phyloP scores from a whole-genome alignment of 2,113 vertebrate species.

The Neolamprologus brichardi region DNA sequence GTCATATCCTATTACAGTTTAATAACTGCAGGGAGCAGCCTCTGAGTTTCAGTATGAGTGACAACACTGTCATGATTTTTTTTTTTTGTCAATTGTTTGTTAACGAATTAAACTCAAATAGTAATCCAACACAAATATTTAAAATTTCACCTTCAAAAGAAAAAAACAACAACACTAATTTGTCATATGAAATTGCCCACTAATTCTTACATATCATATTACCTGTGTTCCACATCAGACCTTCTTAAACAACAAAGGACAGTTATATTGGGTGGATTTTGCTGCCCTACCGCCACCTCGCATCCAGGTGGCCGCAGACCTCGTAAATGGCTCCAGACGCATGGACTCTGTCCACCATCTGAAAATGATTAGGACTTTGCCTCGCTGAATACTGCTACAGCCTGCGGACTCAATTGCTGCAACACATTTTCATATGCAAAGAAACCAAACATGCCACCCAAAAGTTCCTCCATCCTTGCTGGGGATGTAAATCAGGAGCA shows the following conservation, averaged over 20 bases:
- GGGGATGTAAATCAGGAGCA: neutral
- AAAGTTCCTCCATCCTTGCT: neutral
- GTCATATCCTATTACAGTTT: neutral
- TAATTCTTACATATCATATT: conserved; percentile 2
- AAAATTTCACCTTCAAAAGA: neutral
- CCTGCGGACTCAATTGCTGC: conserved; percentile 37
- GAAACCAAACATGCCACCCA: conserved; percentile 51
- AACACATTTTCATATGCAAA: conserved; percentile 48
- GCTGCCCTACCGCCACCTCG: neutral
- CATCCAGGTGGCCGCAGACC: conserved; percentile 38
- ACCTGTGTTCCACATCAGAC: conserved; percentile 21
- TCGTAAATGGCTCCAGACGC: conserved; percentile 62
- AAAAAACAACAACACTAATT: neutral
- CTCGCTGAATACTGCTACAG: conserved; percentile 25
- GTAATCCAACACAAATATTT: neutral
- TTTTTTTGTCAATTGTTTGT: neutral
- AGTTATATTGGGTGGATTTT: neutral
- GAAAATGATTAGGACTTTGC: conserved; percentile 58
- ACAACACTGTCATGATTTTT: neutral
- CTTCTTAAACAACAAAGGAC: conserved; percentile 63
- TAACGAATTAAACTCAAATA: neutral
- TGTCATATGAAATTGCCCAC: neutral
- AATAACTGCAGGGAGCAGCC: neutral
- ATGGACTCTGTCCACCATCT: conserved; percentile 60
- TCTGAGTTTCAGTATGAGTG: neutral